These are phyloP conservation scores for Smutsia gigantea DNA, from an alignment of 2,797 vertebrate genomes.

Conservation along the genomic window DNA sequence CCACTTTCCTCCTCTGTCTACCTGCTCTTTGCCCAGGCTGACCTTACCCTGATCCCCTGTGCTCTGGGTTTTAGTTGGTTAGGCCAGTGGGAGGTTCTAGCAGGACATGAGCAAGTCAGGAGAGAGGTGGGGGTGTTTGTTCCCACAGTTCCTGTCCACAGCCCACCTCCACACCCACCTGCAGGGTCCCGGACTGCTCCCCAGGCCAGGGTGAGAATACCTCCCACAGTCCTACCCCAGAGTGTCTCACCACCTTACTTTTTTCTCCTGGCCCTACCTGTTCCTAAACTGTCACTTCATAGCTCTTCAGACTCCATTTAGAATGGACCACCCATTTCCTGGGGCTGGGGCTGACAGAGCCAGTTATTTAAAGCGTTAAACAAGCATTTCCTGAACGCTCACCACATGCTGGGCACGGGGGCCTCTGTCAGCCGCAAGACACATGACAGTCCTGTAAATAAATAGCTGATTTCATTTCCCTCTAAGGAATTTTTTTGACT, in stretches of 20 bases:
- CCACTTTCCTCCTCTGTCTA: background rate
- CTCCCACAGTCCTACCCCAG: background rate
- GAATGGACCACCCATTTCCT: background rate
- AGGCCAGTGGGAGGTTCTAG: background rate
- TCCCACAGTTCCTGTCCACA: background rate
- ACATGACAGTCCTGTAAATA: background rate
- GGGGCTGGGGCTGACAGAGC: background rate
- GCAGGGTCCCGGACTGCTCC: background rate
- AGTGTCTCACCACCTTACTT: fast-evolving
- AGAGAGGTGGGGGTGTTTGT: background rate
- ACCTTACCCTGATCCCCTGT: background rate
- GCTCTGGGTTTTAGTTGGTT: background rate
- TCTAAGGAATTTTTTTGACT: background rate
- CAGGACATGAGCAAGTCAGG: background rate
- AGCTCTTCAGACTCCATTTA: background rate
- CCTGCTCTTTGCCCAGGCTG: background rate
- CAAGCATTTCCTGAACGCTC: background rate
- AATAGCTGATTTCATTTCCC: background rate
- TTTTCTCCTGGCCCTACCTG: background rate
- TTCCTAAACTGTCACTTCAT: background rate
- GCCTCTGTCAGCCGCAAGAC: too few species aligned
- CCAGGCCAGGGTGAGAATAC: background rate
- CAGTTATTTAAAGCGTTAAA: background rate
- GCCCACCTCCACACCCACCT: background rate
- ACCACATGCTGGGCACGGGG: background rate